phyloP scores from a whole-genome alignment of 2,113 vertebrate species.

The Melanotaenia duboulayi region DNA sequence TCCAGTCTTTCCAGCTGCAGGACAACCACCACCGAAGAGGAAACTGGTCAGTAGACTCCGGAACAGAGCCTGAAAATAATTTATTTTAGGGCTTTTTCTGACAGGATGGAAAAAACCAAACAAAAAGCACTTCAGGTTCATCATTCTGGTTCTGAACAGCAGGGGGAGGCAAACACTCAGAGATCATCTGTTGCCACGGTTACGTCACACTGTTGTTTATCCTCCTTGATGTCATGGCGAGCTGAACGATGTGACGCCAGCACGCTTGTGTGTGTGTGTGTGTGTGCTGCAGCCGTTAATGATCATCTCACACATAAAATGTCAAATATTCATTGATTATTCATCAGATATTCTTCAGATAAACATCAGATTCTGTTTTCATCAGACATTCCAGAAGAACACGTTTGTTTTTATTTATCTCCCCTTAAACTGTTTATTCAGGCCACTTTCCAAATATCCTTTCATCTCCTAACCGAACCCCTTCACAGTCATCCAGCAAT shows the following conservation, averaged over 20 bases:
- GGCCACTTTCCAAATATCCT: constrained; percentile 15
- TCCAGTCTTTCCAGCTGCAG: too few relatives aligned
- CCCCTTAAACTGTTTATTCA: not conserved
- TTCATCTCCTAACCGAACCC: not conserved
- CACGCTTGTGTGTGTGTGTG: not conserved
- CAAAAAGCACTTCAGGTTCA: not conserved
- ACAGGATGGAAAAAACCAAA: too few relatives aligned
- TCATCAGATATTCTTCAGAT: too few relatives aligned
- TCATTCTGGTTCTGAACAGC: constrained; percentile 39
- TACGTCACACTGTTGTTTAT: constrained; percentile 67
- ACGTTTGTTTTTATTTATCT: not conserved
- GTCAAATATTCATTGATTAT: not conserved
- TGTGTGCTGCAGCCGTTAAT: constrained; percentile 5
- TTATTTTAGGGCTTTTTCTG: too few relatives aligned
- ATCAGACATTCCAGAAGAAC: not conserved
- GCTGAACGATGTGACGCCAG: constrained; percentile 35
- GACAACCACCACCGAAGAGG: too few relatives aligned
- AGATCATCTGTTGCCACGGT: constrained; percentile 25
- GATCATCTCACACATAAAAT: not conserved
- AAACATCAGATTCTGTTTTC: too few relatives aligned
- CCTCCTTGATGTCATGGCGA: constrained; percentile 65
- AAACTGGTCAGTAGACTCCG: too few relatives aligned
- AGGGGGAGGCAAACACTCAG: constrained; percentile 48
- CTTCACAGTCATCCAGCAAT: constrained; percentile 18
- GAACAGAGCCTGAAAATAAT: too few relatives aligned